Percentiles rank a stretch among this genome's conserved stretches.
phyloP scores from a whole-genome alignment of 2,797 vertebrate species.

The Gobio occitaniae region DNA sequence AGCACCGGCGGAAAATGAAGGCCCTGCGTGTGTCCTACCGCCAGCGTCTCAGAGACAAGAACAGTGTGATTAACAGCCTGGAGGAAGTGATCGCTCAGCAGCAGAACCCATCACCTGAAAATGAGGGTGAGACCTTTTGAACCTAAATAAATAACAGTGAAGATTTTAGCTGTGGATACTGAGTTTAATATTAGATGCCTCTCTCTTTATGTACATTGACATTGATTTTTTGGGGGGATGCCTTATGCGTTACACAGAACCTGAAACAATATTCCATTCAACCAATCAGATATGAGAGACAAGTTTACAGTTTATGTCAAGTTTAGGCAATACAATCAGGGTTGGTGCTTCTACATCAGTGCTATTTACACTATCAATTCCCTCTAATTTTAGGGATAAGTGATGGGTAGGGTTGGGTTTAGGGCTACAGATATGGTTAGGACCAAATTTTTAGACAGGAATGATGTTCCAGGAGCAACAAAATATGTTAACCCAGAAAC shows the following conservation, averaged over 20 bases:
- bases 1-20: constrained; percentile 80
- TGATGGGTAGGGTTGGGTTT: background rate
- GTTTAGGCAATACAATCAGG: background rate
- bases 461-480: background rate
- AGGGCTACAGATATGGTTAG: background rate
- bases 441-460: background rate
- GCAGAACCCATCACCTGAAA: constrained; percentile 70
- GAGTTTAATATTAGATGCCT: background rate
- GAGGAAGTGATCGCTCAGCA: constrained; percentile 81
- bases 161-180: background rate
- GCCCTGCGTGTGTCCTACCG: constrained; percentile 78
- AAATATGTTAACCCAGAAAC: background rate
- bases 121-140: constrained; percentile 69
- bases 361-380: background rate
- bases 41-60: constrained; percentile 82
- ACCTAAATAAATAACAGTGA: background rate
- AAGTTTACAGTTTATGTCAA: background rate
- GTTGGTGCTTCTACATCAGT: background rate
- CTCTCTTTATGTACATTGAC: background rate
- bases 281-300: background rate
- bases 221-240: background rate
- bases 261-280: background rate
- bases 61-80: constrained; percentile 80
- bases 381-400: background rate
- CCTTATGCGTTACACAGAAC: background rate